These are phyloP conservation scores for Thalassoma bifasciatum DNA, from an alignment of 2,113 vertebrate genomes.

Conservation along the genomic window DNA sequence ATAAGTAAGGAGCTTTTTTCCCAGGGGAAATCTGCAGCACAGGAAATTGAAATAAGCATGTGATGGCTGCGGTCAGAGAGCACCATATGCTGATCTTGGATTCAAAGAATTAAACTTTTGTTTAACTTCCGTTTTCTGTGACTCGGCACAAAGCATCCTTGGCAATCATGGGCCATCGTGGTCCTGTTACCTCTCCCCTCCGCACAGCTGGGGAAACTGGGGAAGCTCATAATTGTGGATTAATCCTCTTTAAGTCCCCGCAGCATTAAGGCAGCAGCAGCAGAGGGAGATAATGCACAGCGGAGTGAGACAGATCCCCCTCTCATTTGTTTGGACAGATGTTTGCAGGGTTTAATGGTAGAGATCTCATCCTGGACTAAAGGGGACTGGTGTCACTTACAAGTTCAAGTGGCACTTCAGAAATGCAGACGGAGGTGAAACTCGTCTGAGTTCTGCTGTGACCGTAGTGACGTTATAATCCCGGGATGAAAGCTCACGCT, in stretches of 20 bases:
- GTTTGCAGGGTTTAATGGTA: slow-evolving; percentile 53
- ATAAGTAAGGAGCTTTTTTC: neutral
- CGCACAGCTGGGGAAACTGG: slow-evolving; percentile 62
- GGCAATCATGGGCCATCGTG: neutral
- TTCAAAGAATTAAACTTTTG: neutral
- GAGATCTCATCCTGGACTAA: neutral
- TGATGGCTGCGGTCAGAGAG: neutral
- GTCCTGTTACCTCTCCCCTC: slow-evolving; percentile 4
- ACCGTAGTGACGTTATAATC: too few relatives aligned
- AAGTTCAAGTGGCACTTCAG: neutral
- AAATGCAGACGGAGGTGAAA: neutral
- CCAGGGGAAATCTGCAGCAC: neutral
- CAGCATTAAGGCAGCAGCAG: slow-evolving; percentile 57
- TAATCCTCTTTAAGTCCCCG: slow-evolving; percentile 74
- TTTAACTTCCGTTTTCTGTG: neutral
- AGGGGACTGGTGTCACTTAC: slow-evolving; percentile 13
- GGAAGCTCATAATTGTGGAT: slow-evolving; percentile 67
- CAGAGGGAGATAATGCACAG: slow-evolving; percentile 59
- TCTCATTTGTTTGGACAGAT: slow-evolving; percentile 67
- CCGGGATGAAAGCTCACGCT: too few relatives aligned
- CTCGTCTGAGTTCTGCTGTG: neutral
- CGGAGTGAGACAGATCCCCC: slow-evolving; percentile 27
- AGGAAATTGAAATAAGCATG: slow-evolving; percentile 7
- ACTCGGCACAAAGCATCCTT: neutral
- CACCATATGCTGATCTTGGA: neutral